Percentiles rank a stretch among this genome's conserved stretches.
phyloP scores from a whole-genome alignment of 2,888 invertebrate genomes.

The Aspidapion aeneum region DNA sequence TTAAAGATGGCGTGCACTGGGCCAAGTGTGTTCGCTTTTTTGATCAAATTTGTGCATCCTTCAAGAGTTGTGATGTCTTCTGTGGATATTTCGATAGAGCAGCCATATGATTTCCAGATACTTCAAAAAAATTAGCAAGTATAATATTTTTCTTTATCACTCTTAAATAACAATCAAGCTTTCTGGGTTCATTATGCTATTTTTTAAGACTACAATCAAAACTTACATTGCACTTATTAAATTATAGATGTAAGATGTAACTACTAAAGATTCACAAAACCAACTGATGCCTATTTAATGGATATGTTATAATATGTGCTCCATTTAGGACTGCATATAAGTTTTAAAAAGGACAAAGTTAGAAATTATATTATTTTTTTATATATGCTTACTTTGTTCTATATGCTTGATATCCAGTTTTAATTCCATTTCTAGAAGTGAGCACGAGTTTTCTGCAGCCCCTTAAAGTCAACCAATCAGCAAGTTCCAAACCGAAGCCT shows the following conservation, averaged over 20 bases:
- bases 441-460: constrained; percentile 77
- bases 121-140: constrained; percentile 39
- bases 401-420: constrained; percentile 74
- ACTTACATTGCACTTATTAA: too few species aligned
- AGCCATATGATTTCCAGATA: constrained; percentile 69
- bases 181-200: too few species aligned
- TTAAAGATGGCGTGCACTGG: constrained; percentile 85
- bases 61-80: constrained; percentile 65
- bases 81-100: constrained; percentile 63
- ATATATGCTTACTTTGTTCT: constrained; percentile 30
- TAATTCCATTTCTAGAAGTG: constrained; percentile 75
- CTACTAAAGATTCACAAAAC: too few species aligned
- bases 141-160: not conserved
- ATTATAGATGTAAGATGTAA: too few species aligned
- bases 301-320: too few species aligned
- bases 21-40: constrained; percentile 60
- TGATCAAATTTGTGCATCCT: constrained; percentile 69
- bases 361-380: not conserved
- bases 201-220: too few species aligned
- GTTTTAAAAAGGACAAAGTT: too few species aligned
- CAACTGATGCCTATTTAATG: too few species aligned
- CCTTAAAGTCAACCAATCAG: constrained; percentile 79
- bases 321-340: too few species aligned
- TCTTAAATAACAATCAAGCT: not conserved
- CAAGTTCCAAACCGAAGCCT: constrained; percentile 87